These are phyloP conservation scores for Exaiptasia diaphana DNA, from an alignment of 64 coral and sea anemone species.

Conservation along the genomic window DNA sequence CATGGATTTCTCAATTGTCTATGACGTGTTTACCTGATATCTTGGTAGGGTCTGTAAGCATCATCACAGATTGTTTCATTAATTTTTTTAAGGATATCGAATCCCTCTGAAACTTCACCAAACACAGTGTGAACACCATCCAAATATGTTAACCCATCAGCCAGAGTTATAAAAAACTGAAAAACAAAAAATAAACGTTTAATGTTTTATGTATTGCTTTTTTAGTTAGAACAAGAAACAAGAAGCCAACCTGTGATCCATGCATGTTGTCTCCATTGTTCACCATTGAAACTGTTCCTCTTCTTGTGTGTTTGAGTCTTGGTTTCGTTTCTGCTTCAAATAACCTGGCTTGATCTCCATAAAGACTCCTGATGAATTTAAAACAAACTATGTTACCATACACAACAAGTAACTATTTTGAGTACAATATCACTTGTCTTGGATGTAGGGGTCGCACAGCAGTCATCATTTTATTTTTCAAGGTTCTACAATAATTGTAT, in stretches of 20 bases:
- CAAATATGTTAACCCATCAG: conserved; percentile 74
- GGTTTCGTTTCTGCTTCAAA: conserved; percentile 96
- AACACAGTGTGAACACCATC: conserved; percentile 93
- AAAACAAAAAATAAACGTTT: neutral
- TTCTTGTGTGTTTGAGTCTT: conserved; percentile 79
- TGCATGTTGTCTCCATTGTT: conserved; percentile 98
- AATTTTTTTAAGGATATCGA: conserved; percentile 86
- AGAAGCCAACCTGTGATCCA: conserved; percentile 79
- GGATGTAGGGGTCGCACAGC: too few relatives aligned
- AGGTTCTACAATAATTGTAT: too few relatives aligned
- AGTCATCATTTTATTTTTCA: too few relatives aligned
- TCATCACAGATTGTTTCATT: conserved; percentile 94
- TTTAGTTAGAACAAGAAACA: neutral
- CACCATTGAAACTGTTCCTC: conserved; percentile 95
- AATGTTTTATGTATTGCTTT: neutral
- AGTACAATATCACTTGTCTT: neutral
- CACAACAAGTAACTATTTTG: neutral
- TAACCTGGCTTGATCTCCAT: conserved; percentile 96
- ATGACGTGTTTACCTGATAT: conserved; percentile 69
- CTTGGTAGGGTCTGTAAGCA: conserved; percentile 87
- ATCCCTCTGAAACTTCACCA: conserved; percentile 96
- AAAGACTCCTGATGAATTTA: conserved; percentile 34
- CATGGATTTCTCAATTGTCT: too few relatives aligned
- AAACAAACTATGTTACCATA: neutral
- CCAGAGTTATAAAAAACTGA: conserved; percentile 93